Evolutionary conservation across 1,140 invertebrate species (phyloP).

Genomic region (Lordiphosa mommai): DNA sequence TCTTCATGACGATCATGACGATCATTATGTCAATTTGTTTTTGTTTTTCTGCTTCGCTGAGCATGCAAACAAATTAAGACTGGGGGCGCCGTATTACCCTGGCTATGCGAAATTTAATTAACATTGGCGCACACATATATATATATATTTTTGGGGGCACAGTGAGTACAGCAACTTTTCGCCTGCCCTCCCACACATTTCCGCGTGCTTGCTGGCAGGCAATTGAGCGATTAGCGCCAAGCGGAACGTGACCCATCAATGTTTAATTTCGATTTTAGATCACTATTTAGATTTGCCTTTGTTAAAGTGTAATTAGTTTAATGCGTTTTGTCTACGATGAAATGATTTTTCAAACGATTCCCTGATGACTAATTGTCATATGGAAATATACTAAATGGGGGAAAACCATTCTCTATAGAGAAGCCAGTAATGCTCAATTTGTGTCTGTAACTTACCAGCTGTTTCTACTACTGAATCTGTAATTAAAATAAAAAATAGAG

Average conservation of each 20-base stretch:
- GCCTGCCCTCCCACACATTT: slow-evolving; percentile 55
- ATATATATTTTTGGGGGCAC: slow-evolving; percentile 5
- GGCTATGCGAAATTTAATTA: slow-evolving; percentile 63
- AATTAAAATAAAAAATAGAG: slow-evolving; percentile 1
- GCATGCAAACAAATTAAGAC: slow-evolving; percentile 73
- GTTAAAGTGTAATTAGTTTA: slow-evolving; percentile 51
- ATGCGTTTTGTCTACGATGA: slow-evolving; percentile 53
- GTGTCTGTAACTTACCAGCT: too few relatives aligned
- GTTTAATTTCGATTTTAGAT: slow-evolving; percentile 65
- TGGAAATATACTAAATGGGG: too few relatives aligned
- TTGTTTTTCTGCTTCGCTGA: slow-evolving; percentile 68
- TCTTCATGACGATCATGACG: slow-evolving; percentile 9
- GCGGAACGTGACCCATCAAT: slow-evolving; percentile 52
- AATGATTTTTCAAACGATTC: slow-evolving; percentile 1
- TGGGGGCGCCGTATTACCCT: slow-evolving; percentile 43
- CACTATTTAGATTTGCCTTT: slow-evolving; percentile 55
- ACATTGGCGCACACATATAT: slow-evolving; percentile 27
- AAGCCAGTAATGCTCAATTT: too few relatives aligned
- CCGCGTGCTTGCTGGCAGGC: slow-evolving; percentile 50
- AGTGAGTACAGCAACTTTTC: slow-evolving; percentile 22
- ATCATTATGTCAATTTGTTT: slow-evolving; percentile 63
- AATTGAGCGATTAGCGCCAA: slow-evolving; percentile 61
- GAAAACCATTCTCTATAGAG: too few relatives aligned
- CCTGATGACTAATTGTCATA: slow-evolving; percentile 22
- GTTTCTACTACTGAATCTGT: neutral